These are phyloP conservation scores for Nebria ingens DNA, from an alignment of 1,140 invertebrate species.

Conservation along the genomic window DNA sequence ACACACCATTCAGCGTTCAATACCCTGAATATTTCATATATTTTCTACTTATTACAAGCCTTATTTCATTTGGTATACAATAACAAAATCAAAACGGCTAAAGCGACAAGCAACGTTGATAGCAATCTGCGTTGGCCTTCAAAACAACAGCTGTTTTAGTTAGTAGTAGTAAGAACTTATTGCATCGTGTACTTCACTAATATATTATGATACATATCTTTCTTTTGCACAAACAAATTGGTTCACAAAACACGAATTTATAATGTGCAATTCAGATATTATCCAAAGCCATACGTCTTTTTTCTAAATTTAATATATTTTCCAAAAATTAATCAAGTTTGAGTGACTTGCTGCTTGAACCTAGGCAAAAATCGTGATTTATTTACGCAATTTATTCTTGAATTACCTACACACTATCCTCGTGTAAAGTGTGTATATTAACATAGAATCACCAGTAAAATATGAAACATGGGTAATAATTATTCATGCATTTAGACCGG, in stretches of 20 bases:
- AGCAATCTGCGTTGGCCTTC: not conserved
- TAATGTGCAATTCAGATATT: too few species aligned
- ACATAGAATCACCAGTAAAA: not conserved
- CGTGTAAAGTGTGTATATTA: not conserved
- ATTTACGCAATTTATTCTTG: too few species aligned
- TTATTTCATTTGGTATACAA: not conserved
- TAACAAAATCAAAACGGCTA: slow-evolving; percentile 1
- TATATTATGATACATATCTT: too few species aligned
- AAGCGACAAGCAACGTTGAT: not conserved
- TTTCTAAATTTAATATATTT: too few species aligned
- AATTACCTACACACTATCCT: too few species aligned
- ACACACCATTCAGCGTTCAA: not conserved
- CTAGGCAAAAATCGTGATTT: too few species aligned
- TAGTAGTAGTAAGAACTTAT: not conserved
- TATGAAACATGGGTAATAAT: not conserved
- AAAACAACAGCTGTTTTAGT: slow-evolving; percentile 1
- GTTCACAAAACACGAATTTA: too few species aligned
- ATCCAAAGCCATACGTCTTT: too few species aligned
- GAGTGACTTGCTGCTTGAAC: too few species aligned
- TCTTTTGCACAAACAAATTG: too few species aligned
- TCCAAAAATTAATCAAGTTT: too few species aligned
- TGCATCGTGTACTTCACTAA: not conserved
- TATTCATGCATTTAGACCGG: not conserved
- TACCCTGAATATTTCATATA: not conserved
- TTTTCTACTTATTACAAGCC: not conserved